Evolutionary conservation across 2,888 invertebrate species (phyloP).

Genomic region (Drosophila robusta): DNA sequence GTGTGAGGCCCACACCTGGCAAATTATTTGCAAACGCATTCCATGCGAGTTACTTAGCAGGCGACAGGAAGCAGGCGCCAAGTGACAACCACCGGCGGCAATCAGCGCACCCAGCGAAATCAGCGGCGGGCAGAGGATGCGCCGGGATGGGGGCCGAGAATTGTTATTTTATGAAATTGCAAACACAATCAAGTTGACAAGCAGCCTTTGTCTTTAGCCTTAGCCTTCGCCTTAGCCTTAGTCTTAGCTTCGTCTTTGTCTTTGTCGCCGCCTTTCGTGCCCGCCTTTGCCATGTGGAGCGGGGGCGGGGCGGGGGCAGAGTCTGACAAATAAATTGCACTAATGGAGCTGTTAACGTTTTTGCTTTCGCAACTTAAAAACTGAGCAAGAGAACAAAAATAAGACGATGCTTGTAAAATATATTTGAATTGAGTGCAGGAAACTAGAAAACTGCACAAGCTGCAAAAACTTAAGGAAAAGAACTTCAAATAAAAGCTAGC

Average conservation of each 20-base stretch:
- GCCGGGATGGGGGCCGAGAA: constrained; percentile 34
- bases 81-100: constrained; percentile 77
- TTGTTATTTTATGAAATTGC: constrained; percentile 81
- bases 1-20: constrained; percentile 22
- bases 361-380: constrained; percentile 41
- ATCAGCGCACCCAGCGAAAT: constrained; percentile 63
- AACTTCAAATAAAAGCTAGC: background rate
- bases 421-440: constrained; percentile 71
- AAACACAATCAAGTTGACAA: constrained; percentile 77
- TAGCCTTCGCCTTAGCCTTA: constrained; percentile 22
- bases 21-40: constrained; percentile 79
- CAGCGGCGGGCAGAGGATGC: constrained; percentile 16
- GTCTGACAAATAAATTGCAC: constrained; percentile 78
- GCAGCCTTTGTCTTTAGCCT: constrained; percentile 51
- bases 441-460: constrained; percentile 49
- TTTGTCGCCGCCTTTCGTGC: constrained; percentile 12
- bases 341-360: constrained; percentile 79
- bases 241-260: constrained; percentile 28
- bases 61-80: constrained; percentile 52
- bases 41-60: constrained; percentile 62
- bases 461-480: constrained; percentile 23
- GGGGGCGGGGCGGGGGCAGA: background rate
- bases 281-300: background rate
- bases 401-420: constrained; percentile 69
- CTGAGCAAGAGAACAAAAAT: constrained; percentile 30